These are phyloP conservation scores for Loris lydekkerianus DNA, from an alignment of 2,797 vertebrate genomes.

Conservation along the genomic window DNA sequence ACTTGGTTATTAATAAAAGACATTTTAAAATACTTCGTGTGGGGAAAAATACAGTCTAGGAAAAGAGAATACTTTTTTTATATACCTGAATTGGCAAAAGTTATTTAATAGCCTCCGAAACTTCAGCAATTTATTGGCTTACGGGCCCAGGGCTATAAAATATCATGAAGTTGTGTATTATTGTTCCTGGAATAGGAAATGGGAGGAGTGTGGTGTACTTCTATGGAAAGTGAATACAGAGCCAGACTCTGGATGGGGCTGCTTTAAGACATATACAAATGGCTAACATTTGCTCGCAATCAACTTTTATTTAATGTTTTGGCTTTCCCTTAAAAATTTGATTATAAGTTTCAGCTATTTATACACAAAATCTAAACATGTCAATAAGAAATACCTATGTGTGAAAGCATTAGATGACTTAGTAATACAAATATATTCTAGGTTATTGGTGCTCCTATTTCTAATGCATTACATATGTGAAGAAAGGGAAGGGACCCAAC, in stretches of 20 bases:
- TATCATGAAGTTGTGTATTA: constrained; percentile 50
- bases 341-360: constrained; percentile 81
- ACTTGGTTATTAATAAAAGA: constrained; percentile 59
- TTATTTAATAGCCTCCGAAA: constrained; percentile 63
- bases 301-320: constrained; percentile 84
- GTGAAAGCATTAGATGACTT: constrained; percentile 79
- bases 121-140: constrained; percentile 56
- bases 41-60: constrained; percentile 36
- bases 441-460: constrained; percentile 72
- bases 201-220: not conserved
- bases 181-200: constrained; percentile 52
- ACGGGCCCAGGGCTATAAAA: constrained; percentile 6
- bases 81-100: constrained; percentile 59
- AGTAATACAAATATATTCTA: constrained; percentile 74
- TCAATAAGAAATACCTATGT: constrained; percentile 80
- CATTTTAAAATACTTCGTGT: constrained; percentile 66
- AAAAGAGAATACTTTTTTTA: constrained; percentile 50
- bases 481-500: not conserved
- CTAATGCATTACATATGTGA: constrained; percentile 64
- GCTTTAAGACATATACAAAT: constrained; percentile 66
- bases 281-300: constrained; percentile 65
- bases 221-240: constrained; percentile 15
- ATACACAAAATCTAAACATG: constrained; percentile 77
- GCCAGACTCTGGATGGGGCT: constrained; percentile 16
- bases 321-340: constrained; percentile 76